Percentiles rank a stretch among this genome's conserved stretches.
Evolutionary conservation across 2,797 vertebrate genomes (phyloP).

Genomic region (Cyprinella venusta): DNA sequence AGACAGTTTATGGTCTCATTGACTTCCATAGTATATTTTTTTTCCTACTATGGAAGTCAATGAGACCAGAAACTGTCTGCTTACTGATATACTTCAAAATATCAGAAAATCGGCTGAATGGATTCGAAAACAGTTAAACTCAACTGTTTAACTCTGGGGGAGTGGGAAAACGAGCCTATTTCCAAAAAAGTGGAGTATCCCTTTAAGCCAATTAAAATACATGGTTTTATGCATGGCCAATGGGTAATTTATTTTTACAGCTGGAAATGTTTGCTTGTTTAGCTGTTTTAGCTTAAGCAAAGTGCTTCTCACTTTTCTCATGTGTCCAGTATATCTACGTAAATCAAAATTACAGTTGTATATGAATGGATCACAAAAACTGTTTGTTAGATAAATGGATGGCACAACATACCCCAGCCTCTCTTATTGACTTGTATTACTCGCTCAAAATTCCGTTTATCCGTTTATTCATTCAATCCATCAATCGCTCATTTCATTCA

Average conservation of each 20-base stretch:
- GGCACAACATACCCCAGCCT: neutral
- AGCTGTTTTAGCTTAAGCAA: neutral
- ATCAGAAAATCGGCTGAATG: too few relatives aligned
- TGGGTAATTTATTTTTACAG: neutral
- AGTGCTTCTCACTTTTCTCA: neutral
- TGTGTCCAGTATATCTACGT: neutral
- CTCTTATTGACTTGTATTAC: neutral
- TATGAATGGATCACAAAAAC: neutral
- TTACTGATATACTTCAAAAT: too few relatives aligned
- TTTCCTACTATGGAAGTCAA: too few relatives aligned
- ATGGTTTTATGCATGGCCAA: neutral
- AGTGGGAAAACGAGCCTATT: too few relatives aligned
- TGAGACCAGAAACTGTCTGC: too few relatives aligned
- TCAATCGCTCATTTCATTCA: constrained; percentile 43
- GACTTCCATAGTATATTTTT: too few relatives aligned
- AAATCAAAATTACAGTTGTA: neutral
- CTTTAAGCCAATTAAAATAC: neutral
- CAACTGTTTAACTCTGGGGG: too few relatives aligned
- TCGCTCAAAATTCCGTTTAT: neutral
- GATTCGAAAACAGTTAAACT: too few relatives aligned
- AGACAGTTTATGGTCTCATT: too few relatives aligned
- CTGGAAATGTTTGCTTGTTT: neutral
- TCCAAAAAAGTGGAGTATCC: too few relatives aligned
- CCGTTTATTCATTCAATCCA: constrained; percentile 13
- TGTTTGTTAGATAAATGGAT: neutral